phyloP scores from a whole-genome alignment of 2,888 invertebrate genomes.

The Hofmannophila pseudospretella region DNA sequence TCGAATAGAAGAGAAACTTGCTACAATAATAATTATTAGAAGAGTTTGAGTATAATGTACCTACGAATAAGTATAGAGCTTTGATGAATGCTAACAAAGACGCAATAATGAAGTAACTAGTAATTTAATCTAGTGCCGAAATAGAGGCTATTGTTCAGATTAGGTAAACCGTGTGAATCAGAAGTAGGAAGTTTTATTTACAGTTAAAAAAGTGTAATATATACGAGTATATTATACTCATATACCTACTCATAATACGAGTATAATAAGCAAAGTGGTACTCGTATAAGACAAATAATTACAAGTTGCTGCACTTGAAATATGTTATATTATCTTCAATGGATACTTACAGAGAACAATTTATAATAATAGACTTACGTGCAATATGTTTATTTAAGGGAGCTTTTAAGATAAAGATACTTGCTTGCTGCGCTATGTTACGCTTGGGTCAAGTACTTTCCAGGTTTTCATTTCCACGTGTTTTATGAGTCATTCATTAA shows the following conservation, averaged over 20 bases:
- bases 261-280: too few species aligned
- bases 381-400: not conserved
- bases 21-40: not conserved
- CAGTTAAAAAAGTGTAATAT: too few species aligned
- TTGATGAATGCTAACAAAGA: slow-evolving; percentile 9
- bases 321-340: not conserved
- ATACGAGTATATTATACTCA: too few species aligned
- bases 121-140: slow-evolving; percentile 36
- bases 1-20: slow-evolving; percentile 17
- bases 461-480: too few species aligned
- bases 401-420: not conserved
- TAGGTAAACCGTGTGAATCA: slow-evolving; percentile 37
- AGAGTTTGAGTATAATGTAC: not conserved
- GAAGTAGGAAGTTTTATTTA: slow-evolving; percentile 22
- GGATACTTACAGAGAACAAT: not conserved
- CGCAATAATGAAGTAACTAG: slow-evolving; percentile 20
- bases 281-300: too few species aligned
- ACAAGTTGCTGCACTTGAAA: not conserved
- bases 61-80: not conserved
- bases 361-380: not conserved
- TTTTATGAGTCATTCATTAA: too few species aligned
- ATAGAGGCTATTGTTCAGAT: slow-evolving; percentile 37
- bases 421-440: too few species aligned
- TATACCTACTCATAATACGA: too few species aligned
- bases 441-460: too few species aligned